phyloP scores from a whole-genome alignment of 2,888 invertebrate species.

The Caradrina kadenii region DNA sequence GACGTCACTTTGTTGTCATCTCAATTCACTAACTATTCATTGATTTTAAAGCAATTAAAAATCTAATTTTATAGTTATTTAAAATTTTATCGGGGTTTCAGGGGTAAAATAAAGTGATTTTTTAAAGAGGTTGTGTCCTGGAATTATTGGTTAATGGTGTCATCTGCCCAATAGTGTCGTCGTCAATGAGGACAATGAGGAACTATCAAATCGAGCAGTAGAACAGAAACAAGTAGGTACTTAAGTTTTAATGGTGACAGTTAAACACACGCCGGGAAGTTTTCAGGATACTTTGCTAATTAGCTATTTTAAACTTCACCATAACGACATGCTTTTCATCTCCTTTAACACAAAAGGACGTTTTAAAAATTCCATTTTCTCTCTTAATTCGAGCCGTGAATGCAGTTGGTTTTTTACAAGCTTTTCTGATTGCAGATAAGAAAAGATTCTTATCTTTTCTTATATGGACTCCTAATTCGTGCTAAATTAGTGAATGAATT shows the following conservation, averaged over 20 bases:
- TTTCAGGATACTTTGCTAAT: slow-evolving; percentile 73
- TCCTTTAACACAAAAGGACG: slow-evolving; percentile 72
- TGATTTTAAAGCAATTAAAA: too few species aligned
- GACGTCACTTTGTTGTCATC: too few species aligned
- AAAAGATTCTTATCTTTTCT: too few species aligned
- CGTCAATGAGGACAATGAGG: neutral
- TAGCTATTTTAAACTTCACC: slow-evolving; percentile 78
- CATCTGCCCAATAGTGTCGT: too few species aligned
- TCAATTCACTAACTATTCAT: too few species aligned
- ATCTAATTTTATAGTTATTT: too few species aligned
- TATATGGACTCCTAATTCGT: slow-evolving; percentile 20
- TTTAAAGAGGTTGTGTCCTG: too few species aligned
- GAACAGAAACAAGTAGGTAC: slow-evolving; percentile 49
- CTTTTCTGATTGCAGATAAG: slow-evolving; percentile 52
- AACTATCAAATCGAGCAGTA: slow-evolving; percentile 9
- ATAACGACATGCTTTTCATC: slow-evolving; percentile 77
- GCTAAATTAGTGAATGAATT: slow-evolving; percentile 40
- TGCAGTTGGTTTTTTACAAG: slow-evolving; percentile 54
- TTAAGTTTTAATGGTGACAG: slow-evolving; percentile 72
- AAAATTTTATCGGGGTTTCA: too few species aligned
- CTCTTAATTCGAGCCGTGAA: slow-evolving; percentile 65
- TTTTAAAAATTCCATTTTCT: slow-evolving; percentile 74
- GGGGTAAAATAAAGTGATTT: too few species aligned
- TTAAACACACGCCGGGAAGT: slow-evolving; percentile 72
- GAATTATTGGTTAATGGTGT: too few species aligned